Evolutionary conservation across 2,797 vertebrate species (phyloP).

Genomic region (Acanthornis magna): DNA sequence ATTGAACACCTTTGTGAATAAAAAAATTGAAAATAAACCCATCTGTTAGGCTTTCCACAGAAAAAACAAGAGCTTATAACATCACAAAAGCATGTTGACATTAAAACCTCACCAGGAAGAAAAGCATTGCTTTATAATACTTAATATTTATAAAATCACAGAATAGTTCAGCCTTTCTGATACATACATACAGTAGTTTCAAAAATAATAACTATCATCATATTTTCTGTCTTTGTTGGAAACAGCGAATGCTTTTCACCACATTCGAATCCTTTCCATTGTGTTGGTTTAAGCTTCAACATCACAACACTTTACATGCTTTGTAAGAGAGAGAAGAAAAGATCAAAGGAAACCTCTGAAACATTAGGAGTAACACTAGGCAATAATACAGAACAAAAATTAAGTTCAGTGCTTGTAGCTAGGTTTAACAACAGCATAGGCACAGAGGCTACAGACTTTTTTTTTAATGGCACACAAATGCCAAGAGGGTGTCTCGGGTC

Average conservation of each 20-base stretch:
- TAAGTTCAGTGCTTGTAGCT: neutral
- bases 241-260: neutral
- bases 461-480: neutral
- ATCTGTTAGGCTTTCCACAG: neutral
- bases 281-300: neutral
- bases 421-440: neutral
- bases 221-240: neutral
- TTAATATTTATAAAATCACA: neutral
- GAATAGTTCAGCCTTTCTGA: neutral
- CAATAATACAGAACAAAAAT: neutral
- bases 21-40: neutral
- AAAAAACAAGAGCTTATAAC: neutral
- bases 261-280: neutral
- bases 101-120: neutral
- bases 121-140: neutral
- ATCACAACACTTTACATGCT: neutral
- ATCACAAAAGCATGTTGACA: neutral
- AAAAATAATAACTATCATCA: neutral
- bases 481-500: rapidly evolving
- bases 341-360: neutral
- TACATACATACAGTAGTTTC: neutral
- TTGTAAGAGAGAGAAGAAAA: neutral
- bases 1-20: constrained; percentile 5
- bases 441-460: neutral
- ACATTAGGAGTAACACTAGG: neutral